Conservation (phyloP, 2,113 vertebrate genomes). For the Rhadina sibilatrix region DNA sequence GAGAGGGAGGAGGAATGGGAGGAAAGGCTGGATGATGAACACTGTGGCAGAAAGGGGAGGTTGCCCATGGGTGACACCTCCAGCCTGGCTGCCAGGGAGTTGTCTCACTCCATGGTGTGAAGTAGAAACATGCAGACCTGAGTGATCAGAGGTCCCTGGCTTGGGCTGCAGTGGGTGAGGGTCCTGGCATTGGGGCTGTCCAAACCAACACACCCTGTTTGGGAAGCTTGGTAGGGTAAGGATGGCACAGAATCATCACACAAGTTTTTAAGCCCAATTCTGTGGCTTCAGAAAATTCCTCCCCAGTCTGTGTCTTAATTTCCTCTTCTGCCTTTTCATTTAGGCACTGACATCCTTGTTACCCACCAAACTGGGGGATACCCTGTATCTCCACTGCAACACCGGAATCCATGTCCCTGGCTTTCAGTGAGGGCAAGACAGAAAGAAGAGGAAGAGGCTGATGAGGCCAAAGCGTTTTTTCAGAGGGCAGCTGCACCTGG, state of each 20-base stretch:
- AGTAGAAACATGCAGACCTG: neutral
- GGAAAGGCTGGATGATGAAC: neutral
- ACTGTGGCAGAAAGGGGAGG: neutral
- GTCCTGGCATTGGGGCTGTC: accelerated
- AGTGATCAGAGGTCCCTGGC: accelerated
- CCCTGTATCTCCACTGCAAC: accelerated
- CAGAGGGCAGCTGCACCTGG: neutral
- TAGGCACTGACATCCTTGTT: neutral
- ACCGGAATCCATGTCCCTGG: neutral
- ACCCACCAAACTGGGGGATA: neutral
- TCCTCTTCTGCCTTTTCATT: neutral
- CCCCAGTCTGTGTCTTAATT: neutral
- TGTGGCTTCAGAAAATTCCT: neutral
- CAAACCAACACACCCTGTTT: neutral
- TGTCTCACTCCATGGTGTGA: accelerated
- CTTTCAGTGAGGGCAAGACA: neutral
- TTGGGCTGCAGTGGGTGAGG: accelerated
- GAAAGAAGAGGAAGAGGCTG: neutral
- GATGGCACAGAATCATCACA: neutral
- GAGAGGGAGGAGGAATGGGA: neutral
- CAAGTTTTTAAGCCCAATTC: neutral
- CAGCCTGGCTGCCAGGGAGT: neutral
- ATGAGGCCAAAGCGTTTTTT: neutral
- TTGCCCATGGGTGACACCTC: accelerated
- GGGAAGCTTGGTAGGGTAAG: neutral